Evolutionary conservation across 2,888 invertebrate genomes (phyloP).

Genomic region (Mythimna lalbum): DNA sequence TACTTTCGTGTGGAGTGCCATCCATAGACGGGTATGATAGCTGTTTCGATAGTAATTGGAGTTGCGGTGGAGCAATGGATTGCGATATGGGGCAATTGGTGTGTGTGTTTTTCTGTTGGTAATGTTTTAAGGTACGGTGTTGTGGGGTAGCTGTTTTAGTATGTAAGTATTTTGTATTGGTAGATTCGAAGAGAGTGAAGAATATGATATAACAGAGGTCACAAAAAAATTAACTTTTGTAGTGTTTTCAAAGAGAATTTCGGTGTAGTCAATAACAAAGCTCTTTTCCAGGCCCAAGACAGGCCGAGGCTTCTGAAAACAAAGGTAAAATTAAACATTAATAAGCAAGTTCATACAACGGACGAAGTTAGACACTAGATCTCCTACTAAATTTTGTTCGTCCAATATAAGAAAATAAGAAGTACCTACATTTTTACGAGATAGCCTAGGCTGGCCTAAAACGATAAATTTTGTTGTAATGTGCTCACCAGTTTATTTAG

Average conservation of each 20-base stretch:
- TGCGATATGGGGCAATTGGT: constrained; percentile 4
- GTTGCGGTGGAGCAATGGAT: constrained; percentile 38
- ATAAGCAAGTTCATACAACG: not conserved
- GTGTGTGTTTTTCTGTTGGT: constrained; percentile 10
- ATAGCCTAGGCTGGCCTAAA: not conserved
- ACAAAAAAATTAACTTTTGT: not conserved
- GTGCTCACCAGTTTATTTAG: constrained; percentile 1
- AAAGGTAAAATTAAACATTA: not conserved
- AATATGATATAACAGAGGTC: not conserved
- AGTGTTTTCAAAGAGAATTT: not conserved
- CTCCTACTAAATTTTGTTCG: not conserved
- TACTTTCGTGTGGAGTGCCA: constrained; percentile 54
- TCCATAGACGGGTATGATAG: constrained; percentile 50
- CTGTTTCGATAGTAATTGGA: constrained; percentile 41
- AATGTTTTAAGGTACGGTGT: not conserved
- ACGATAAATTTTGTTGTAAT: constrained; percentile 14
- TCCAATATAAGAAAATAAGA: not conserved
- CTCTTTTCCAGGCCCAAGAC: not conserved
- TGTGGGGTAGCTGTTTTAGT: not conserved
- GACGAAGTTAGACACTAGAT: not conserved
- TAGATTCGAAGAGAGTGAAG: not conserved
- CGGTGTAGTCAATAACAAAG: not conserved
- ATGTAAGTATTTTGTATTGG: not conserved
- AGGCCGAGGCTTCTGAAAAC: not conserved
- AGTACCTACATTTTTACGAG: constrained; percentile 24